Evolutionary conservation across 2,113 vertebrate genomes (phyloP).

Genomic region (Hassar affinis): DNA sequence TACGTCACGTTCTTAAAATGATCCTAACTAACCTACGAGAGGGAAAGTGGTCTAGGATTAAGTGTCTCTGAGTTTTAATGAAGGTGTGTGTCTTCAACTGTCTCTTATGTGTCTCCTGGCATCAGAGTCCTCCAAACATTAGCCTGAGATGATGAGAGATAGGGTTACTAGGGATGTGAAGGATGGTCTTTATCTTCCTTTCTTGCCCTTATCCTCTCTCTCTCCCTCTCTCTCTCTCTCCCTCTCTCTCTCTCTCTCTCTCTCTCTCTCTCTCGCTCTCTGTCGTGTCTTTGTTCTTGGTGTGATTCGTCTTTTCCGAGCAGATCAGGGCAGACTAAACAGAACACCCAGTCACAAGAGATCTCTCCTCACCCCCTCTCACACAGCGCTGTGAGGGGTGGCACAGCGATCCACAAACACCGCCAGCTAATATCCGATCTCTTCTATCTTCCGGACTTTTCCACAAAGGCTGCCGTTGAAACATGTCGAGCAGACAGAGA

Average conservation of each 20-base stretch:
- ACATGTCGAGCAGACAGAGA: constrained; percentile 9
- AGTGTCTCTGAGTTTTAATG: too few relatives aligned
- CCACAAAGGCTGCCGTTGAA: constrained; percentile 37
- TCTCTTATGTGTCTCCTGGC: not conserved
- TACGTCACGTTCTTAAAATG: too few relatives aligned
- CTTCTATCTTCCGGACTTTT: not conserved
- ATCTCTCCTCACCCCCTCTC: not conserved
- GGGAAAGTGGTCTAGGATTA: too few relatives aligned
- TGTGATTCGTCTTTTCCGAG: constrained; percentile 41
- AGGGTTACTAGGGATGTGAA: not conserved
- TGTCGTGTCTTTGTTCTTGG: constrained; percentile 44
- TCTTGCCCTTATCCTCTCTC: constrained; percentile 15
- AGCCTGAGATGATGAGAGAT: constrained; percentile 13
- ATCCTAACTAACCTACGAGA: too few relatives aligned
- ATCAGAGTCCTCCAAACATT: not conserved
- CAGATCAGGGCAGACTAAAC: constrained; percentile 51
- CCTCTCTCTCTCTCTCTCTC: not conserved
- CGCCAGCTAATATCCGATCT: constrained; percentile 18
- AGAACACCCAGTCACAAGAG: constrained; percentile 39
- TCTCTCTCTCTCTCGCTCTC: not conserved
- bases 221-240: not conserved
- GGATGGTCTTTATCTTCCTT: constrained; percentile 4
- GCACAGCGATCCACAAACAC: constrained; percentile 26
- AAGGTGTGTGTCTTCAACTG: too few relatives aligned
- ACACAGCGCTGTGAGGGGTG: constrained; percentile 12